phyloP scores from a whole-genome alignment of 2,888 invertebrate species.

The Aphodius granarius region DNA sequence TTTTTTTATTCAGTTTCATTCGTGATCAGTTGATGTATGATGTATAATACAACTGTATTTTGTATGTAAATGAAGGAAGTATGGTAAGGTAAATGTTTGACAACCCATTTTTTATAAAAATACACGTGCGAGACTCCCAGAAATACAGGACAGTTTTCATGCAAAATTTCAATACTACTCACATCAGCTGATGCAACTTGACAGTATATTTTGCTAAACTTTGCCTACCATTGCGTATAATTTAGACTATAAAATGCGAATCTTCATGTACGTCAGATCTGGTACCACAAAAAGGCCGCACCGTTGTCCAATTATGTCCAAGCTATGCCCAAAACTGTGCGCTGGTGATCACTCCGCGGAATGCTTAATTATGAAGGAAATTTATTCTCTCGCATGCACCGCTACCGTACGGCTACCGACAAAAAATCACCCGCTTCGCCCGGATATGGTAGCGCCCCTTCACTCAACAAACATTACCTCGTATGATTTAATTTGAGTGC shows the following conservation, averaged over 20 bases:
- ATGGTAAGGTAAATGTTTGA: too few relatives aligned
- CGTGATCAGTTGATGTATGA: too few relatives aligned
- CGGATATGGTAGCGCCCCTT: conserved; percentile 1
- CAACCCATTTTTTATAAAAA: too few relatives aligned
- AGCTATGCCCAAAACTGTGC: not conserved
- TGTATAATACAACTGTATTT: too few relatives aligned
- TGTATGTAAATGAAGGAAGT: too few relatives aligned
- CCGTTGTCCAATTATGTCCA: not conserved
- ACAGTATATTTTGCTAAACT: not conserved
- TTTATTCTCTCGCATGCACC: not conserved
- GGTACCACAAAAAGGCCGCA: not conserved
- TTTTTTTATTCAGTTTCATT: too few relatives aligned
- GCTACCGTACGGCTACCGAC: not conserved
- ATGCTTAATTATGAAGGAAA: not conserved
- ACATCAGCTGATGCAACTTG: not conserved
- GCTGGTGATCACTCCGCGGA: not conserved
- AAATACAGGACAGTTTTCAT: too few relatives aligned
- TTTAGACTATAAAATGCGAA: not conserved
- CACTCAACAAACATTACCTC: not conserved
- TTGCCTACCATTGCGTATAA: not conserved
- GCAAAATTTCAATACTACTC: too few relatives aligned
- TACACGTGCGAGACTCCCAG: too few relatives aligned
- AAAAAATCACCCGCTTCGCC: not conserved
- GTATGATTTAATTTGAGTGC: conserved; percentile 5
- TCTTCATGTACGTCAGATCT: not conserved